Evolutionary conservation across 2,888 invertebrate genomes (phyloP), one percentile per base, ranked within the genome.

Genomic region (Agrotis clavis): DNA sequence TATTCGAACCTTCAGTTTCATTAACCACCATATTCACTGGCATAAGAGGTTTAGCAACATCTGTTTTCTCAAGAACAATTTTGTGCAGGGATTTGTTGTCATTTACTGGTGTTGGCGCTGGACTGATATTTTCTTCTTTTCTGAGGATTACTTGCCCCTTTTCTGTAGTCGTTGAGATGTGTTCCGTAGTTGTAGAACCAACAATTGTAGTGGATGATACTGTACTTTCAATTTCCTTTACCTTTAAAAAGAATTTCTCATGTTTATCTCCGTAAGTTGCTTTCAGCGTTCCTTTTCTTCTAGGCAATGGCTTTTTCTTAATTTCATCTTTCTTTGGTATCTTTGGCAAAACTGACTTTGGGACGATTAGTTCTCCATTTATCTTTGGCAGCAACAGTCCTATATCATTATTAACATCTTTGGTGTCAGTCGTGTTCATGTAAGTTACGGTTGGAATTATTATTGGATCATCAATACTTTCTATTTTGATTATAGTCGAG

Each of bases 211-310:
- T 35, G 45, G 63, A 14, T 11, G 63, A 50, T 41, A 73, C 59
- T 2, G 71, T 41, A 13, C 63, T 75, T 71, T 71, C 7, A 50
- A 70, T 54, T 11, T 87, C 82, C 60, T 88, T 89, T 1, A 83
- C 14, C 78, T 91, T 92, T 35, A 89, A 73, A 77, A 94, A 94
- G 78, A 94, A 92, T 69, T 92, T 92, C 50, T 95, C 94, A 77
- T 95, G 94, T 87, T 94, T 95, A 57, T 96, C 95, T n/a, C 96
- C 96, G 74, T 96, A 96, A 0, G 96, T 96, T 48, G 96, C 95
- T 88, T 96, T 96, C 0, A 96, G 84, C 4, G 96, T 96, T 4
- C 96, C 96, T 85, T 96, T 96, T 69, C 96, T 90, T 81, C 96
- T 90, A 2, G 94, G 92, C 1, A 94, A 83, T 21, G 92, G 88